Evolutionary conservation across 1,140 invertebrate species (phyloP).

Genomic region (Brachionus paranguensis): DNA sequence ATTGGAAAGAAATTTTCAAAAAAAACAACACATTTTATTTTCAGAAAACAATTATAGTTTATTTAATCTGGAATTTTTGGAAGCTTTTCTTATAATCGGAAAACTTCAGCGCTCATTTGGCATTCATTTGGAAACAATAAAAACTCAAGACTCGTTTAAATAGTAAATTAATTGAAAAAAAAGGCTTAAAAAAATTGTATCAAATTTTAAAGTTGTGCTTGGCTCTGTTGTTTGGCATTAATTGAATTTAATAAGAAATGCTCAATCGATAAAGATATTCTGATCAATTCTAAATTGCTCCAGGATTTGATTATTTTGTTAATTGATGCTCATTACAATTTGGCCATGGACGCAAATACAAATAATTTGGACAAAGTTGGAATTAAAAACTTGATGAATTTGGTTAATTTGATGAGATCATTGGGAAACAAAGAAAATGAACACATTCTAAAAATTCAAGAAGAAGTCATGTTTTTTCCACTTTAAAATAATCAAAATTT

Average conservation of each 20-base stretch:
- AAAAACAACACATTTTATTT: background rate
- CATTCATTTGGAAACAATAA: background rate
- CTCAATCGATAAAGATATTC: background rate
- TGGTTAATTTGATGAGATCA: background rate
- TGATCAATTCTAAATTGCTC: background rate
- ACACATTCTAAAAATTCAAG: background rate
- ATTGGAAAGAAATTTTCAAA: background rate
- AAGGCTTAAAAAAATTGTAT: background rate
- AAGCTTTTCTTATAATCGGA: conserved; percentile 18
- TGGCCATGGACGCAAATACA: background rate
- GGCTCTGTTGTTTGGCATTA: background rate
- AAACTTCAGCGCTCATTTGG: background rate
- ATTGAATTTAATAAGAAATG: conserved; percentile 13
- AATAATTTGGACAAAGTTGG: background rate
- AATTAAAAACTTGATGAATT: background rate
- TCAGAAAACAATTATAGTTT: background rate
- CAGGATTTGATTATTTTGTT: background rate
- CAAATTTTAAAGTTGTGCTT: conserved; percentile 1
- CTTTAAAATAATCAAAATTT: background rate
- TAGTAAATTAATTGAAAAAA: background rate
- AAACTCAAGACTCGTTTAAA: conserved; percentile 22
- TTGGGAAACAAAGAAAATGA: background rate
- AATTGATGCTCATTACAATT: conserved; percentile 10
- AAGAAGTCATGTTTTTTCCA: background rate
- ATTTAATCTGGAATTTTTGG: conserved; percentile 26